phyloP scores from a whole-genome alignment of 2,113 vertebrate species.

The Neogale vison region DNA sequence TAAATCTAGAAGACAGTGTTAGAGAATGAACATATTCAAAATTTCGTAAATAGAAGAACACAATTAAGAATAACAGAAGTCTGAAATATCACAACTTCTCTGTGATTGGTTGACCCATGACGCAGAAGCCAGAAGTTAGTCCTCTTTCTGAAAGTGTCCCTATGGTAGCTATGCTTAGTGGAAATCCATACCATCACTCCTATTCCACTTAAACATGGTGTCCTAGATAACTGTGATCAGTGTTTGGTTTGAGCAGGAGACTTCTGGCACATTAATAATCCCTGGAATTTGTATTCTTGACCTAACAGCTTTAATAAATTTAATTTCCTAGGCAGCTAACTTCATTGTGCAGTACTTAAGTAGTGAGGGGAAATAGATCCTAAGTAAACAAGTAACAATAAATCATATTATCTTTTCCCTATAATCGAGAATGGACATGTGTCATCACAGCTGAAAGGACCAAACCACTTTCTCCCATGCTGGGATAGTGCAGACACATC shows the following conservation, averaged over 20 bases:
- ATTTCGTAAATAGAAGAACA: not conserved
- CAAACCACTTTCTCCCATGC: not conserved
- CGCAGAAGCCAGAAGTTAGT: not conserved
- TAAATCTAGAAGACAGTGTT: not conserved
- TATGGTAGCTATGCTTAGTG: not conserved
- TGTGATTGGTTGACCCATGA: not conserved
- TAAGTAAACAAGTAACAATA: not conserved
- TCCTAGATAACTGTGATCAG: not conserved
- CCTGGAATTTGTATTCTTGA: not conserved
- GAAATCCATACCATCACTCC: not conserved
- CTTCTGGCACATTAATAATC: not conserved
- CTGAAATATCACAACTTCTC: not conserved
- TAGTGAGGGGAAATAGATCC: not conserved
- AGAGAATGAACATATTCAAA: slow-evolving; percentile 5
- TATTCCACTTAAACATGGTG: not conserved
- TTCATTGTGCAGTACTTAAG: not conserved
- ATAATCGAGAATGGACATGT: not conserved
- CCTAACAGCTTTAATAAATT: not conserved
- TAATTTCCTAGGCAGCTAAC: not conserved
- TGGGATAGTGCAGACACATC: not conserved
- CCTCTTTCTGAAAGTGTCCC: not conserved
- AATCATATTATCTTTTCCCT: not conserved
- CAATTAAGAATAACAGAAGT: not conserved
- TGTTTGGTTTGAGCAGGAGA: not conserved
- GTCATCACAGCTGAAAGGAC: not conserved